Conservation (phyloP, 2,888 invertebrate species). For the Metellina segmentata region DNA sequence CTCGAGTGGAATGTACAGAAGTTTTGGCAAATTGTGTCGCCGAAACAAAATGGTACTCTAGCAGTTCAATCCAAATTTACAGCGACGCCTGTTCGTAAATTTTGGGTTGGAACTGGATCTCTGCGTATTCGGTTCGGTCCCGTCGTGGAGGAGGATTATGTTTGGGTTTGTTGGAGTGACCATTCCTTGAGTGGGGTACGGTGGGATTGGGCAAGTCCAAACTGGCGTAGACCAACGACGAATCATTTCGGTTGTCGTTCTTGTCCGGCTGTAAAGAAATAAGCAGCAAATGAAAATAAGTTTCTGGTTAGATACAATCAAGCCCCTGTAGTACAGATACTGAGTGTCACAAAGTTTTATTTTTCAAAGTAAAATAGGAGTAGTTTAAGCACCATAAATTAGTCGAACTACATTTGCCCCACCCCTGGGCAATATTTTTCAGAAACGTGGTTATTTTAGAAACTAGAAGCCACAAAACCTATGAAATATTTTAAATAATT, state of each 20-base stretch:
- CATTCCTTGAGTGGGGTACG: slow-evolving; percentile 43
- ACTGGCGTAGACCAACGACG: slow-evolving; percentile 65
- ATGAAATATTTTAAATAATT: too few relatives aligned
- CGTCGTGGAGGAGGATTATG: slow-evolving; percentile 33
- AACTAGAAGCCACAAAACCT: too few relatives aligned
- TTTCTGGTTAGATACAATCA: not conserved
- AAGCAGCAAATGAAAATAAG: not conserved
- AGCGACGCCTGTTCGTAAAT: slow-evolving; percentile 76
- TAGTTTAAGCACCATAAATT: too few relatives aligned
- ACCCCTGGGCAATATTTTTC: too few relatives aligned
- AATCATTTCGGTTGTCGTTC: slow-evolving; percentile 62
- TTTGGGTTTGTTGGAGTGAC: slow-evolving; percentile 25
- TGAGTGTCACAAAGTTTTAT: not conserved
- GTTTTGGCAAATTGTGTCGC: not conserved
- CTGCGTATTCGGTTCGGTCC: slow-evolving; percentile 77
- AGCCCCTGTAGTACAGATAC: not conserved
- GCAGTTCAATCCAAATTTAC: not conserved
- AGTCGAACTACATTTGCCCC: too few relatives aligned
- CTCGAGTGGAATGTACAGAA: slow-evolving; percentile 35
- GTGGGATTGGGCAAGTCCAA: slow-evolving; percentile 61
- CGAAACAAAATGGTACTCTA: too few relatives aligned
- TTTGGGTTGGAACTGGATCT: slow-evolving; percentile 77
- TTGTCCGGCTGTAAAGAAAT: slow-evolving; percentile 52
- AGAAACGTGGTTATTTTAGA: too few relatives aligned
- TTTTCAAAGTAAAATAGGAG: too few relatives aligned